A percentile compares a stretch with the other conserved stretches of the same genome.
phyloP scores from a whole-genome alignment of 2,797 vertebrate genomes.

The Tangara arthus region DNA sequence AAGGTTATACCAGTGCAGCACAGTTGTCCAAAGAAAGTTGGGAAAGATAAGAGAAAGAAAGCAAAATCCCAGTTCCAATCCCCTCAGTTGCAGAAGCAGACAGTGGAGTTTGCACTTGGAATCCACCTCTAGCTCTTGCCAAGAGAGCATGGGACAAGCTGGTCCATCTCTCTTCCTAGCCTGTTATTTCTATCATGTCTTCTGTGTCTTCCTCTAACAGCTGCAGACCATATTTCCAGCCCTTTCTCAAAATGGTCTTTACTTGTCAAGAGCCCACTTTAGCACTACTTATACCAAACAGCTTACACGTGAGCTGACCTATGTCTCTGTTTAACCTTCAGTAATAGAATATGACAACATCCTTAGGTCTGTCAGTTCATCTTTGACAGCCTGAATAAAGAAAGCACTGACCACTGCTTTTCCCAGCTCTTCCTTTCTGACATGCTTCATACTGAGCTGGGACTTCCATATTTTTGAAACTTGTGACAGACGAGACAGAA shows the following conservation, averaged over 20 bases:
- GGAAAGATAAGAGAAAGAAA: neutral
- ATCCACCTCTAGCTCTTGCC: neutral
- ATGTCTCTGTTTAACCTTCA: neutral
- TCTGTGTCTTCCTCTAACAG: neutral
- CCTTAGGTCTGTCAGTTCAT: neutral
- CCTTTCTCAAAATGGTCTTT: neutral
- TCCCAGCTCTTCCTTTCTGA: neutral
- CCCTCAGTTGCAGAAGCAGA: neutral
- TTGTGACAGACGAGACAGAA: neutral
- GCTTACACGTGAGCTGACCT: neutral
- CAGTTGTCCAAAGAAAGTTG: neutral
- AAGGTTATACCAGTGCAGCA: neutral
- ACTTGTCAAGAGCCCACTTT: neutral
- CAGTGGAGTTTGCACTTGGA: neutral
- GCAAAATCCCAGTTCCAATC: neutral
- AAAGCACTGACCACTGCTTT: neutral
- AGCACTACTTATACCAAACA: neutral
- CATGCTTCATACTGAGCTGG: neutral
- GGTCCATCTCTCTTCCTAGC: neutral
- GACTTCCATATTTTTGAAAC: neutral
- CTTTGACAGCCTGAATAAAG: neutral
- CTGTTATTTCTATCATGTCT: neutral
- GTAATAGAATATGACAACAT: neutral
- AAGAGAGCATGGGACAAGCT: neutral
- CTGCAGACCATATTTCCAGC: neutral